Conservation (phyloP, 2,113 vertebrate genomes). For the Paradisaea rubra region DNA sequence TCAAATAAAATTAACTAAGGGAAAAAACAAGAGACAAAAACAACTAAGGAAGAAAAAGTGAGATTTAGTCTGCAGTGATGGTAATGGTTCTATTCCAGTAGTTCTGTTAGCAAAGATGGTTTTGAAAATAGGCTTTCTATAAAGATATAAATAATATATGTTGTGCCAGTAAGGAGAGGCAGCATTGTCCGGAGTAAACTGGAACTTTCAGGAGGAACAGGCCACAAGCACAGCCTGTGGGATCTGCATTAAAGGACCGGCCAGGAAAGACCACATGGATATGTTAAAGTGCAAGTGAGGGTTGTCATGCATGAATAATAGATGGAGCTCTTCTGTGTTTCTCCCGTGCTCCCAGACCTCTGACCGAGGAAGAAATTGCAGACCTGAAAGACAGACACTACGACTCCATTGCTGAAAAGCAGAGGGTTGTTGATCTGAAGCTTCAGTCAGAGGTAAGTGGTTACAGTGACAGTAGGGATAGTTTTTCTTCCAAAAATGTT, state of each 20-base stretch:
- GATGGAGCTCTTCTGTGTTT: background rate
- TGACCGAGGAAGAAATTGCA: constrained; percentile 90
- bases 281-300: background rate
- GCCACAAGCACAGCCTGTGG: background rate
- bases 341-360: constrained; percentile 70
- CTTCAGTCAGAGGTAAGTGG: constrained; percentile 82
- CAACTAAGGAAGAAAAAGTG: background rate
- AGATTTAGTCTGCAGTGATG: background rate
- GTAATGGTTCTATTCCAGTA: background rate
- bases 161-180: background rate
- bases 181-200: background rate
- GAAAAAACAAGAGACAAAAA: background rate
- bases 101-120: background rate
- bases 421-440: constrained; percentile 82
- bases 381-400: constrained; percentile 86
- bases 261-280: background rate
- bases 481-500: background rate
- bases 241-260: background rate
- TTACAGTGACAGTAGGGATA: background rate
- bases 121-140: background rate
- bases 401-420: constrained; percentile 85
- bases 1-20: background rate
- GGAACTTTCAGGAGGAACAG: background rate
- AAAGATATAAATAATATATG: background rate
- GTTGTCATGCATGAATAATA: background rate